Conservation (phyloP, 2,797 vertebrate genomes). For the Menidia menidia region DNA sequence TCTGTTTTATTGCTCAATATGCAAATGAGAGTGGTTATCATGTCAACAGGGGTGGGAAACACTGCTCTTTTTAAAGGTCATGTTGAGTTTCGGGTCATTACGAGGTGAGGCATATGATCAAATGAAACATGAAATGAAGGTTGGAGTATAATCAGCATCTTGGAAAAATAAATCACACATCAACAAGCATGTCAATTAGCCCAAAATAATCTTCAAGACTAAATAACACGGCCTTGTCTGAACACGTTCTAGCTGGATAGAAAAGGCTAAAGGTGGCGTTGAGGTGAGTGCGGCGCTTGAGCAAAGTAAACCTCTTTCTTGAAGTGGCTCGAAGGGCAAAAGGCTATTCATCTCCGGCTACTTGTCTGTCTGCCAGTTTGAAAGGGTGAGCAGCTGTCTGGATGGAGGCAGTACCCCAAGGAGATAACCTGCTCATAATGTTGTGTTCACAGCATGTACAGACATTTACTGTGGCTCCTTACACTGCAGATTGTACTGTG, state of each 20-base stretch:
- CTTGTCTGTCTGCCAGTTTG: slow-evolving; percentile 63
- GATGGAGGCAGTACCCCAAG: slow-evolving; percentile 60
- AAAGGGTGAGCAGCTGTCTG: slow-evolving; percentile 59
- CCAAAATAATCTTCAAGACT: slow-evolving; percentile 13
- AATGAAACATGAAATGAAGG: slow-evolving; percentile 45
- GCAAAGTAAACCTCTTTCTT: slow-evolving; percentile 26
- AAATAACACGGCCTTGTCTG: slow-evolving; percentile 6
- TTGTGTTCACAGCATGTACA: slow-evolving; percentile 48
- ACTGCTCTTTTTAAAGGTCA: slow-evolving; percentile 22
- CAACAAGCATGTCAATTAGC: slow-evolving; percentile 21
- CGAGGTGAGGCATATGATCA: slow-evolving; percentile 40
- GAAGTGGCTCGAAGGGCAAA: slow-evolving; percentile 20
- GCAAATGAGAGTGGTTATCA: slow-evolving; percentile 49
- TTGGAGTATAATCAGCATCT: slow-evolving; percentile 29
- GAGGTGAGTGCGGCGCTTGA: slow-evolving; percentile 32
- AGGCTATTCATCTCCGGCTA: slow-evolving; percentile 47
- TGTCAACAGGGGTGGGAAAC: slow-evolving; percentile 27
- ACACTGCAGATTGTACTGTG: slow-evolving; percentile 1
- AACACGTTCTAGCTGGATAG: slow-evolving; percentile 2
- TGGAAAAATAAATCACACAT: slow-evolving; percentile 10
- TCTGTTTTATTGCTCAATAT: slow-evolving; percentile 66
- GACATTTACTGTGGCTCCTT: slow-evolving; percentile 8
- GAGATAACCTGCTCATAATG: slow-evolving; percentile 36
- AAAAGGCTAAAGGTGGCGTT: slow-evolving; percentile 47
- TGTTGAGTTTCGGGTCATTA: slow-evolving; percentile 49